These are phyloP conservation scores for Dysidea cf. avara DNA, from an alignment of 37 sponge, comb jelly and placozoan genomes.

Conservation along the genomic window DNA sequence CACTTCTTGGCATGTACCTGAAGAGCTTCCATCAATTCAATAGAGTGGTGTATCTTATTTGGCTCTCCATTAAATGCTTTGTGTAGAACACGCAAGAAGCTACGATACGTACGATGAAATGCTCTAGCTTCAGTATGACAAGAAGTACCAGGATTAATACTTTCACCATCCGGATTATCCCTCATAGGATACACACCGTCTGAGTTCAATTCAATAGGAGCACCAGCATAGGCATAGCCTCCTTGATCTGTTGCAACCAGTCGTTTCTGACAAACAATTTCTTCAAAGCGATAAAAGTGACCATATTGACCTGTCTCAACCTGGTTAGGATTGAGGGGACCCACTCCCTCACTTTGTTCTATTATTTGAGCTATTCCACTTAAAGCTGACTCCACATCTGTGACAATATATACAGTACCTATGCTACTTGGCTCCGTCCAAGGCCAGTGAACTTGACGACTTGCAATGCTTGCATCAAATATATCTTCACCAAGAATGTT, in stretches of 20 bases:
- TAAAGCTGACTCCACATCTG: slow-evolving; percentile 3
- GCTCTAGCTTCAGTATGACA: slow-evolving; percentile 33
- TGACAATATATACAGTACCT: slow-evolving; percentile 10
- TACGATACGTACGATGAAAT: slow-evolving; percentile 40
- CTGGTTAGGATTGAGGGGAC: slow-evolving; percentile 24
- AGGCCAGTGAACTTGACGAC: slow-evolving; percentile 30
- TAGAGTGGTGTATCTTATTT: slow-evolving; percentile 10
- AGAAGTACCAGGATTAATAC: background rate
- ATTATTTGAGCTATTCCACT: slow-evolving; percentile 20
- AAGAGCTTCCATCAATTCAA: slow-evolving; percentile 54
- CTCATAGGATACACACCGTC: slow-evolving; percentile 64
- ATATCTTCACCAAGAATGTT: slow-evolving; percentile 8
- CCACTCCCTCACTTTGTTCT: slow-evolving; percentile 56
- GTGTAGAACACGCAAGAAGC: slow-evolving; percentile 32
- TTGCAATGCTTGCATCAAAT: background rate
- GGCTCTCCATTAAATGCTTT: slow-evolving; percentile 22
- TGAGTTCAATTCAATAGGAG: slow-evolving; percentile 10
- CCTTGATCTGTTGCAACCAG: slow-evolving; percentile 3
- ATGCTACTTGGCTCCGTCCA: slow-evolving; percentile 7
- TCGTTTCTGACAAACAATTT: slow-evolving; percentile 30
- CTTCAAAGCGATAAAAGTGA: slow-evolving; percentile 56
- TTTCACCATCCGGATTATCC: slow-evolving; percentile 24
- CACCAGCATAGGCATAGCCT: slow-evolving; percentile 26
- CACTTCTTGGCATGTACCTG: slow-evolving; percentile 51
- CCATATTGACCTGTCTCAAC: background rate